Evolutionary conservation across 2,888 invertebrate species (phyloP).

Genomic region (Euproctis similis): DNA sequence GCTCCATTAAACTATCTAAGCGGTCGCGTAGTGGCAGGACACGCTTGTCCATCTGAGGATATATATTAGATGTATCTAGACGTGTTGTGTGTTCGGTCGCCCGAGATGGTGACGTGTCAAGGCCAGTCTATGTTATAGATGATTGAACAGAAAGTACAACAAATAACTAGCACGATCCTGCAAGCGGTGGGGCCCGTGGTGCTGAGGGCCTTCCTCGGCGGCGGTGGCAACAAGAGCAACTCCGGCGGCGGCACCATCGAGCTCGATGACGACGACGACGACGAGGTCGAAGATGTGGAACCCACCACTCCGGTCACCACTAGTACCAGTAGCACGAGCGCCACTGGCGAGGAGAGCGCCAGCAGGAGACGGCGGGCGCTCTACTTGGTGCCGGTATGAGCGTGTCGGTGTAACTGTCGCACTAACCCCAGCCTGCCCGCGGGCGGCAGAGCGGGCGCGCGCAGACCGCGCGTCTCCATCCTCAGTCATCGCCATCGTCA

Average conservation of each 20-base stretch:
- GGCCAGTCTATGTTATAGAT: constrained; percentile 75
- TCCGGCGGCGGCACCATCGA: constrained; percentile 70
- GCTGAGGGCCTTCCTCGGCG: constrained; percentile 77
- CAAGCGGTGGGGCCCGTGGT: constrained; percentile 85
- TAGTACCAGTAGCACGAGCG: constrained; percentile 9
- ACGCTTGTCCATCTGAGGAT: background rate
- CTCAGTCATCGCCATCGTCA: constrained; percentile 35
- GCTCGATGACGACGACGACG: constrained; percentile 71
- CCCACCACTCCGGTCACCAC: constrained; percentile 25
- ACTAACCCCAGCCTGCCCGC: constrained; percentile 63
- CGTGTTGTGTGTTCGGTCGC: constrained; percentile 7
- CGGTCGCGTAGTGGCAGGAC: background rate
- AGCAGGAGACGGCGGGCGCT: constrained; percentile 48
- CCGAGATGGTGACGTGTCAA: constrained; percentile 32
- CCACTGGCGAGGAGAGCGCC: constrained; percentile 23
- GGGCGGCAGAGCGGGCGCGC: constrained; percentile 58
- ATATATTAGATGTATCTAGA: too few relatives aligned
- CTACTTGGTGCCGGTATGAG: constrained; percentile 59
- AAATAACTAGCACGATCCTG: constrained; percentile 82
- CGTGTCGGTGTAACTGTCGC: constrained; percentile 43
- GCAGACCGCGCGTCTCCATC: constrained; percentile 42
- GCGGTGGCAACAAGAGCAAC: constrained; percentile 54
- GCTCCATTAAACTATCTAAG: background rate
- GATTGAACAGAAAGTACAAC: constrained; percentile 85
- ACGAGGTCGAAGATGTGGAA: constrained; percentile 61